Evolutionary conservation across 2,113 vertebrate species (phyloP), one percentile per base, ranked within the genome.

Genomic region (Ctenomys sociabilis): DNA sequence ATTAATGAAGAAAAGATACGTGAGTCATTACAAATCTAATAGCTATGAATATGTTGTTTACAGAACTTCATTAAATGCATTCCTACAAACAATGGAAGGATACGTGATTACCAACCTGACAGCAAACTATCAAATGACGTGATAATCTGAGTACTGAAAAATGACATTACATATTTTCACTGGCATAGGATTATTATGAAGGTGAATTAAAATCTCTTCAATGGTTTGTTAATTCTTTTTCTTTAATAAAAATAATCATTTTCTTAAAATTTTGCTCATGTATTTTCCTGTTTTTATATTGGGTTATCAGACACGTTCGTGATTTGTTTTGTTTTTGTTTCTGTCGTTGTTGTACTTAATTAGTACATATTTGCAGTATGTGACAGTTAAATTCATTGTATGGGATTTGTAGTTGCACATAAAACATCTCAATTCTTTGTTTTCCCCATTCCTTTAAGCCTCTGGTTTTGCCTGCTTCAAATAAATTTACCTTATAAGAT

Each of bases 41-140:
- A 63, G 17, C 54, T 61, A 59, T 5, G 64, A 22, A 57, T 35
- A 96, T 57, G 83, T 90, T 95, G 35, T 84, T 95, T 85, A 32
- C 22, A 92, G 68, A 86, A 54, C 21, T 72, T 59, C 68, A 61
- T 59, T 86, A 90, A 96, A 90, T 78, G 90, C 4, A 78, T 26
- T 86, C 45, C 68, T 49, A 85, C 35, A 4, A 75, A 90, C 70
- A 87, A 72, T 66, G 87, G 83, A 49, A 95, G 11, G 11, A 86
- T 43, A 80, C 28, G 52, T 45, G 70, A 37, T 43, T 93, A 40
- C 64, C 78, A 94, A 81, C 12, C 49, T 11, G 88, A 88, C 14
- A 85, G 19, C 63, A 73, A 86, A 52, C 86, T 63, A 19, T 85
- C 52, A 85, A 93, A 85, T 57, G 93, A 91, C 14, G 30, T 89